Conservation (phyloP, 64 coral and sea anemone genomes). For the Trachythela sp. region DNA sequence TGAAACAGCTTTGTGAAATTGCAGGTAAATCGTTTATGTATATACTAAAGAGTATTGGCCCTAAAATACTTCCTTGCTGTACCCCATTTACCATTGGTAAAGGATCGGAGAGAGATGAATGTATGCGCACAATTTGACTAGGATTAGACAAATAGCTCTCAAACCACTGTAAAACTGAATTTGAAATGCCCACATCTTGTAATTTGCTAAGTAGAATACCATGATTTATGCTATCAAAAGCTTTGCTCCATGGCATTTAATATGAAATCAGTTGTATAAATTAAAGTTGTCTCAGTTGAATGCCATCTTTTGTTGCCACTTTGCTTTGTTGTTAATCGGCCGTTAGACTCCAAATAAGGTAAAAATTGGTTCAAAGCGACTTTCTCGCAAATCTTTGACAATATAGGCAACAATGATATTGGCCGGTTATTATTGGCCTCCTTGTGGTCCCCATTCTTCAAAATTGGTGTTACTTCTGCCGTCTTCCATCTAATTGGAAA, state of each 20-base stretch:
- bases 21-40: neutral
- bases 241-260: too few species aligned
- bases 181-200: neutral
- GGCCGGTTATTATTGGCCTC: neutral
- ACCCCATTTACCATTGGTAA: neutral
- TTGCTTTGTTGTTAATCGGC: neutral
- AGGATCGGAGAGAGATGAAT: neutral
- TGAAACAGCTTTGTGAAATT: neutral
- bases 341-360: neutral
- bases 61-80: neutral
- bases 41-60: neutral
- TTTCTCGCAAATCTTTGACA: neutral
- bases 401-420: neutral
- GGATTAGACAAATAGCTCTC: neutral
- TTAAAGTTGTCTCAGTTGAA: neutral
- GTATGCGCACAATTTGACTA: neutral
- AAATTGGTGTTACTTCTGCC: neutral
- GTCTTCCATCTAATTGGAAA: too few species aligned
- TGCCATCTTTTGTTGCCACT: neutral
- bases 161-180: neutral
- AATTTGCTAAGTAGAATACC: too few species aligned
- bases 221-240: too few species aligned
- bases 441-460: neutral
- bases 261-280: too few species aligned
- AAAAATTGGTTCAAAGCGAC: neutral